Evolutionary conservation across 2,888 invertebrate species (phyloP), one percentile per base, ranked within the genome.

Genomic region (Zygaena filipendulae): DNA sequence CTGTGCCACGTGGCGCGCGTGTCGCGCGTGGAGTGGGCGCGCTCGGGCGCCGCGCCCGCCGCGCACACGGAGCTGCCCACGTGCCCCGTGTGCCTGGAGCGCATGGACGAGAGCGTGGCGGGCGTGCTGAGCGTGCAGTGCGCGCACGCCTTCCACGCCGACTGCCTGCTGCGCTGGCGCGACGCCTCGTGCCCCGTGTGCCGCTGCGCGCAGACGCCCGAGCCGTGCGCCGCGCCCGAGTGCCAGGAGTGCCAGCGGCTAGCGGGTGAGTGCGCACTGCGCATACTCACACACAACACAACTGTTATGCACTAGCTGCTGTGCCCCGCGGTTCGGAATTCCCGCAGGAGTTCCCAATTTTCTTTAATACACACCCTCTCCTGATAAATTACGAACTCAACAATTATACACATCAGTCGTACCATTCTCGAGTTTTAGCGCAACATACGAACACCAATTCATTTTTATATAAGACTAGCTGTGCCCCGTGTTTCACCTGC

Each of bases 111-210:
- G 72, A 95, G 96, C 46, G 95, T 97, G 7, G 96, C 97, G 59
- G 97, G 97, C 7, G 93, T 99, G 37, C 80, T 99, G 42, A 97
- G 97, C 13, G 97, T 99, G 56, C 84, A 98, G 36, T 99, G 99
- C 63, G 98, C 98, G 72, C 99, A 99, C 72, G 91, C 95, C 2
- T 99, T 99, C 75, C 99, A 99, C 72, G 90, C 95, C 6, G 89
- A 88, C 53, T 99, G 99, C 69, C 80, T 99, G 26, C 88, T 92
- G 43, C 92, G 98, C 63, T 99, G 99, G 97, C 90, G 93, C 10
- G 97, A 97, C 64, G 92, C 92, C 45, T 95, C 96, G 32, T 99
- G 99, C 62, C 98, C 99, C 0, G 97, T 99, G 32, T 99, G 99
- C 64, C 90, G 99, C 27, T 91, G 90, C 57, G 87, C 87, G 33